Conservation (phyloP, 2,888 invertebrate species). For the Ectemnius lituratus region DNA sequence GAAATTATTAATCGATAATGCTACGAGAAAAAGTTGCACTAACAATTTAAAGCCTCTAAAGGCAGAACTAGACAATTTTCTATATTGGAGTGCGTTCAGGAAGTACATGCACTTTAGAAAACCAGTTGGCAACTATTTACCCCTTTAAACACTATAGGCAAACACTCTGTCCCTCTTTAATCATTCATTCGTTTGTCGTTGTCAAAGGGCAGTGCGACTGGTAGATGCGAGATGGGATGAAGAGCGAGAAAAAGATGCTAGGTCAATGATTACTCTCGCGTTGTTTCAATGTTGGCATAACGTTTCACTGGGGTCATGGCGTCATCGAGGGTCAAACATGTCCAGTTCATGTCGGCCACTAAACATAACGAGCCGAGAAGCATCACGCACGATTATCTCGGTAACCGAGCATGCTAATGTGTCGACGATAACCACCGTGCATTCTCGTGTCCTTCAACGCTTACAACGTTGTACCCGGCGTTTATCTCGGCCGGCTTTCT, state of each 20-base stretch:
- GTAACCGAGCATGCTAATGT: conserved; percentile 55
- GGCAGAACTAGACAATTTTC: no score
- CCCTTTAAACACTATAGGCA: no score
- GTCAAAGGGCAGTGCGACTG: conserved; percentile 2
- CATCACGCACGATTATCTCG: conserved; percentile 54
- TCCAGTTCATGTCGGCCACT: conserved; percentile 47
- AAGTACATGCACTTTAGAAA: no score
- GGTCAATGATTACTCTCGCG: conserved; percentile 16
- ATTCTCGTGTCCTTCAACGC: conserved; percentile 35
- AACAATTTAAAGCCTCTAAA: no score
- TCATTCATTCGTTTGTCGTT: no score
- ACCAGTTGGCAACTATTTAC: no score
- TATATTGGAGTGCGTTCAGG: no score
- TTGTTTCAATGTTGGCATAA: conserved; percentile 29
- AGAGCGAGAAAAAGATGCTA: conserved; percentile 3
- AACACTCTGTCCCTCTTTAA: no score
- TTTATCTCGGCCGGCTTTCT: conserved; percentile 46
- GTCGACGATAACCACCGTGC: conserved; percentile 10
- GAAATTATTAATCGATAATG: no score
- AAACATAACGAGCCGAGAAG: conserved; percentile 53
- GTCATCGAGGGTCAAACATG: conserved; percentile 45
- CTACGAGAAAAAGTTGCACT: no score
- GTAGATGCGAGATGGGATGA: not conserved
- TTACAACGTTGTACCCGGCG: conserved; percentile 51
- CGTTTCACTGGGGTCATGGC: conserved; percentile 17